Base-by-base conservation (phyloP, 2,797 vertebrate species). In the Argentina silus region DNA sequence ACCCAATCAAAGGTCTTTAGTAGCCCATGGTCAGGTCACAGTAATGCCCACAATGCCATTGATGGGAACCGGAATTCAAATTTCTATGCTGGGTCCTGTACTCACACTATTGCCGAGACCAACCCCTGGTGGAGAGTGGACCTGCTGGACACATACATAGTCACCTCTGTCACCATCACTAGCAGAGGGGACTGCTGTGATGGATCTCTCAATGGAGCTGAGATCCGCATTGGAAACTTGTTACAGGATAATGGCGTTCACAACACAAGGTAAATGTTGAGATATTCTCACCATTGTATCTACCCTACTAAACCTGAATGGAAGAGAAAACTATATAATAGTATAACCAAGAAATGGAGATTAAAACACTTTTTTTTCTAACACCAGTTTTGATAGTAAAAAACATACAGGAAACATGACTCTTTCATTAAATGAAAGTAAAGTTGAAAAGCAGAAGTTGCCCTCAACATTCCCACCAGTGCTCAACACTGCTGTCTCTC, bases 81-180 rank as follows among this genome's bases (percentile, higher is more conserved):
- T 2, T 83, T 6, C 12, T 0, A 0, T n/a, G 19, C 6, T 43
- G 78, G 72, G 6, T 84, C 79, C 47, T 83, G 83, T 36, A 43
- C 69, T 3, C 60, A 65, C 55, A 86, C 85, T 0, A 0, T 0
- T 3, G 0, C 2, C 0, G 15, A 23, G 0, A 7, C 53, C 3
- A 57, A 62, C 44, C 65, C 84, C n/a, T n/a, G n/a, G n/a, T n/a
- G n/a, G n/a, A n/a, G n/a, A n/a, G n/a, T n/a, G n/a, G n/a, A n/a
- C n/a, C 71, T 88, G 87, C 53, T 73, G 59, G 68, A 82, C 0
- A 15, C 8, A 0, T 83, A 90, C 79, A 61, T 81, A 7, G 59
- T 93, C 21, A 81, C 75, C 62, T 83, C 82, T 0, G 19, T 93
- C 15, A 45, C 0, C 55, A 56, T 93, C 71, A 83, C 73, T 43